These are phyloP conservation scores for Rhabdophis nuchalis DNA, from an alignment of 2,797 vertebrate genomes.

Conservation along the genomic window DNA sequence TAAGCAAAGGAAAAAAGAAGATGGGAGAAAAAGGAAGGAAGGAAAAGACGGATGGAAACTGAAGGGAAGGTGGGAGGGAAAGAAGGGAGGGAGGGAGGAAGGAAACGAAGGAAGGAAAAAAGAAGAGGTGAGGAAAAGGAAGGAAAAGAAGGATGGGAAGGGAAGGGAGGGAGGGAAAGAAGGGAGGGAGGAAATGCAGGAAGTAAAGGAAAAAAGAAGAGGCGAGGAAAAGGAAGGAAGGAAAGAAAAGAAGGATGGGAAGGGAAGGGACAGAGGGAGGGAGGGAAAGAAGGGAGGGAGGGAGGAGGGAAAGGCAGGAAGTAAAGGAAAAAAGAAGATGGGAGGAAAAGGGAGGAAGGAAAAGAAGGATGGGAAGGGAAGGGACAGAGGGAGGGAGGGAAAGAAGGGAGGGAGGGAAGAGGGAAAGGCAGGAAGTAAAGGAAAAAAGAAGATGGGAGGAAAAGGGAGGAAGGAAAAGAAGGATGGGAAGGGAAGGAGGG, in stretches of 20 bases:
- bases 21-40: conserved; percentile 22
- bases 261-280: too few species aligned
- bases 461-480: not conserved
- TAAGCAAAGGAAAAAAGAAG: too few species aligned
- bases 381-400: too few species aligned
- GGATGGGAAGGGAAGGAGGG: not conserved
- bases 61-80: not conserved
- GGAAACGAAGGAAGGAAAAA: not conserved
- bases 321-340: too few species aligned
- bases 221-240: conserved; percentile 29
- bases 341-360: too few species aligned
- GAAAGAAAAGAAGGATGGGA: not conserved
- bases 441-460: too few species aligned
- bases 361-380: not conserved
- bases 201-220: too few species aligned
- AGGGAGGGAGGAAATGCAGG: not conserved
- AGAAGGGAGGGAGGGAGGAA: not conserved
- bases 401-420: not conserved
- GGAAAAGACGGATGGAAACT: not conserved
- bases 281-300: not conserved
- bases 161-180: not conserved
- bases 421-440: not conserved
- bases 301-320: not conserved
- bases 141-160: too few species aligned
- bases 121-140: not conserved